Conservation (phyloP, 1,140 invertebrate genomes). For the Ooceraea biroi region DNA sequence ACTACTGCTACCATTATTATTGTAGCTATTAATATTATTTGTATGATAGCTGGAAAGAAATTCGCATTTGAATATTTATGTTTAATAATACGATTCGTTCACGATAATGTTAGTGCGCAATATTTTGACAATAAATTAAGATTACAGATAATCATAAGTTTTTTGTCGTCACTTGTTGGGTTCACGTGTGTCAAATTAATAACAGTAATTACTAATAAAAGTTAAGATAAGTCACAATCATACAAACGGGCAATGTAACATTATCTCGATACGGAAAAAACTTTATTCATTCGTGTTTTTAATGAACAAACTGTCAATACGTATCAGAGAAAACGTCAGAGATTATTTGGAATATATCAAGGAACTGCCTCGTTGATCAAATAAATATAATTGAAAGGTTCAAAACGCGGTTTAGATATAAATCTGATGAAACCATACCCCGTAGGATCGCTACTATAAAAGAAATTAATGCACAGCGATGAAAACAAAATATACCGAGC, state of each 20-base stretch:
- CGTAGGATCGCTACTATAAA: not conserved
- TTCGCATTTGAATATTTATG: too few relatives aligned
- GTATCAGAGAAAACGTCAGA: not conserved
- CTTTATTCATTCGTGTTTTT: not conserved
- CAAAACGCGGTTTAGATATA: too few relatives aligned
- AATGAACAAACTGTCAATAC: not conserved
- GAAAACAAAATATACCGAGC: not conserved
- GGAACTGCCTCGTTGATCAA: too few relatives aligned
- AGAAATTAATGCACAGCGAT: not conserved
- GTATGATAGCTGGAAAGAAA: too few relatives aligned
- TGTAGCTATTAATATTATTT: too few relatives aligned
- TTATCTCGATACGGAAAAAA: not conserved
- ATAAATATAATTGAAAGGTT: too few relatives aligned
- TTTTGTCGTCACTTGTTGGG: not conserved
- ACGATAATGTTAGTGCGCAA: too few relatives aligned
- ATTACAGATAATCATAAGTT: too few relatives aligned
- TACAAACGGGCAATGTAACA: not conserved
- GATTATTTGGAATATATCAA: not conserved
- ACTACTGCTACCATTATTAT: too few relatives aligned
- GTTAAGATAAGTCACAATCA: slow-evolving; percentile 28
- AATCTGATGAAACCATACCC: too few relatives aligned
- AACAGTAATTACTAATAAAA: slow-evolving; percentile 25
- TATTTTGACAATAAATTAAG: too few relatives aligned
- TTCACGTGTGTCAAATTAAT: slow-evolving; percentile 12
- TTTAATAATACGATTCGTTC: too few relatives aligned